Conservation (phyloP, 2,888 invertebrate species). For the Pardosa pseudoannulata region DNA sequence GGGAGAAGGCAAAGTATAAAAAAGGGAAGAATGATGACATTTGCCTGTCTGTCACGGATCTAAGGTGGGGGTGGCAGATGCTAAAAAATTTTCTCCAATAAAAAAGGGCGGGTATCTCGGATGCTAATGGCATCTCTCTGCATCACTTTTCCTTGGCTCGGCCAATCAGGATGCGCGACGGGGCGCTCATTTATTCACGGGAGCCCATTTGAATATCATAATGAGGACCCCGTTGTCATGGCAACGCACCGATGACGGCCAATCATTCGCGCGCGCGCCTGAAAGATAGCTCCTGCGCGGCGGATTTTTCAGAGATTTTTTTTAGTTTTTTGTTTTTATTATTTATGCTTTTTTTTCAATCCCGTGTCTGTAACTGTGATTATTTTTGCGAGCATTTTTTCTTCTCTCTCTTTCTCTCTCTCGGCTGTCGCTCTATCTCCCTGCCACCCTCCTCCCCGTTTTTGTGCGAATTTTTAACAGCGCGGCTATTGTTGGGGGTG, state of each 20-base stretch:
- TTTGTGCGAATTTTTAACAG: slow-evolving; percentile 54
- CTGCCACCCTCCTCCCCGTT: too few relatives aligned
- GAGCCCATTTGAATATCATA: slow-evolving; percentile 70
- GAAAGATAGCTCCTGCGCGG: slow-evolving; percentile 58
- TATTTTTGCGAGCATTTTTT: slow-evolving; percentile 30
- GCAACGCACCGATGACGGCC: slow-evolving; percentile 61
- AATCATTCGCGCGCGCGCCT: slow-evolving; percentile 65
- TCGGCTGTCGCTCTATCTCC: neutral
- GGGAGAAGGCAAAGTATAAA: neutral
- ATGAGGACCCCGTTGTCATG: slow-evolving; percentile 61
- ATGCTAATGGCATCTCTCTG: slow-evolving; percentile 65
- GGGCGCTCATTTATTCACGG: slow-evolving; percentile 68
- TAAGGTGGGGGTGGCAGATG: slow-evolving; percentile 40
- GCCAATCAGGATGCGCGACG: slow-evolving; percentile 63
- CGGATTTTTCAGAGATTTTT: slow-evolving; percentile 29
- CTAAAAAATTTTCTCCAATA: slow-evolving; percentile 68
- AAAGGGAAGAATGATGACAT: slow-evolving; percentile 27
- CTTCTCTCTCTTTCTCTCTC: too few relatives aligned
- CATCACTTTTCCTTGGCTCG: slow-evolving; percentile 45
- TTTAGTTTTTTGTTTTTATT: slow-evolving; percentile 36
- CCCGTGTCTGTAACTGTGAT: slow-evolving; percentile 24
- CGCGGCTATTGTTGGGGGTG: slow-evolving; percentile 38
- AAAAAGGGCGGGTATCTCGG: slow-evolving; percentile 50
- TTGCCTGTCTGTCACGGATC: slow-evolving; percentile 40
- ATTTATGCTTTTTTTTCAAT: too few relatives aligned